Conservation (phyloP, 2,888 invertebrate species). For the Eulithis testata region DNA sequence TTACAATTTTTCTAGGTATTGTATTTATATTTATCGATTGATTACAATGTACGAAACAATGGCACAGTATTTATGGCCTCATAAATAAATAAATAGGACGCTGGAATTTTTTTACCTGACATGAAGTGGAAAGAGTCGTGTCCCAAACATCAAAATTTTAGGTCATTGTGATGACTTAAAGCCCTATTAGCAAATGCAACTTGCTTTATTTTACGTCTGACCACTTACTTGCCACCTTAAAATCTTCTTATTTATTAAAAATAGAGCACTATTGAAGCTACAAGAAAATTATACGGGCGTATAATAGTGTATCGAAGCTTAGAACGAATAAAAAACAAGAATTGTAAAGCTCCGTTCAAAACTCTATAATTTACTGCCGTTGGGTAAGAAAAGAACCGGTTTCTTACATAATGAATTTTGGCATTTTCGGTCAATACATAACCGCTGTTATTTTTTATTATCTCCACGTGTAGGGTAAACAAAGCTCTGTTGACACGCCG, state of each 20-base stretch:
- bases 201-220: too few relatives aligned
- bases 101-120: too few relatives aligned
- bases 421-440: conserved; percentile 25
- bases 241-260: conserved; percentile 17
- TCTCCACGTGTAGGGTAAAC: conserved; percentile 71
- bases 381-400: conserved; percentile 24
- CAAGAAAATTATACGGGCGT: conserved; percentile 24
- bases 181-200: too few relatives aligned
- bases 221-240: neutral
- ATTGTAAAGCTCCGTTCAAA: conserved; percentile 23
- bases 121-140: too few relatives aligned
- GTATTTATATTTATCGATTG: too few relatives aligned
- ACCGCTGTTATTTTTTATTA: conserved; percentile 55
- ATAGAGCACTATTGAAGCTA: conserved; percentile 18
- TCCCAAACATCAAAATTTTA: too few relatives aligned
- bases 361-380: conserved; percentile 24
- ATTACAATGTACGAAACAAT: too few relatives aligned
- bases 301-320: conserved; percentile 15
- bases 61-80: too few relatives aligned
- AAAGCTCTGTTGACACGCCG: conserved; percentile 72
- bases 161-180: too few relatives aligned
- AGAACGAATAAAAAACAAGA: conserved; percentile 25
- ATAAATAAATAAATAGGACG: too few relatives aligned
- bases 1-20: too few relatives aligned
- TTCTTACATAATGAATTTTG: conserved; percentile 27